Evolutionary conservation across 2,888 invertebrate genomes (phyloP).

Genomic region (Agapostemon virescens): DNA sequence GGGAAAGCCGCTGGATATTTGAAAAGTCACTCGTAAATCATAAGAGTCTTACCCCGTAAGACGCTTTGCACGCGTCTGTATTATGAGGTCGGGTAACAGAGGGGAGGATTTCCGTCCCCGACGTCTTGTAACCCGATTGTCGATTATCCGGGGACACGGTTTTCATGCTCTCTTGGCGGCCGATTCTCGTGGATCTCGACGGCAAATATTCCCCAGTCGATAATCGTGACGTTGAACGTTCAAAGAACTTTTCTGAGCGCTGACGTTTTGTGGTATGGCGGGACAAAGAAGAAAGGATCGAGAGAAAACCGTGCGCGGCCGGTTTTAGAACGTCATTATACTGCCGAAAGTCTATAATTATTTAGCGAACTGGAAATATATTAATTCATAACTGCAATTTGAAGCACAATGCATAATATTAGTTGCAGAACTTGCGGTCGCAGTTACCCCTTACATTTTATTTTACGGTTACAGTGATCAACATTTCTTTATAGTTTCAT

Average conservation of each 20-base stretch:
- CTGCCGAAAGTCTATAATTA: neutral
- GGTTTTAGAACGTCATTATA: neutral
- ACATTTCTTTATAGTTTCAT: too few species aligned
- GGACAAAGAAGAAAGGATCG: neutral
- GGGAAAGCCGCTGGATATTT: constrained; percentile 9
- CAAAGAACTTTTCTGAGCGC: neutral
- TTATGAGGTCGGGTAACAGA: constrained; percentile 11
- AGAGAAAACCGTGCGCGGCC: neutral
- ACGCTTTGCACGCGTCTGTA: constrained; percentile 19
- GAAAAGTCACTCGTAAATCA: constrained; percentile 24
- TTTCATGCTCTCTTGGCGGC: neutral
- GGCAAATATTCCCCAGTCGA: neutral
- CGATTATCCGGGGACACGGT: constrained; percentile 14
- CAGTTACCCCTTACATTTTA: too few species aligned
- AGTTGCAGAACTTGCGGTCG: too few species aligned
- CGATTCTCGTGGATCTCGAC: neutral
- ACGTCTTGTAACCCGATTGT: neutral
- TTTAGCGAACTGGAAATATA: neutral
- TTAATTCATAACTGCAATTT: too few species aligned
- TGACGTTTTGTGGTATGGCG: neutral
- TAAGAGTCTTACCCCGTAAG: constrained; percentile 38
- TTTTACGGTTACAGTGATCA: too few species aligned
- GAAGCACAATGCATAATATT: too few species aligned
- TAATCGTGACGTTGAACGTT: neutral
- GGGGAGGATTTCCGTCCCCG: neutral